Base-by-base conservation (phyloP, 92 coral and sea anemone species). In the Epizoanthus illoricatus region DNA sequence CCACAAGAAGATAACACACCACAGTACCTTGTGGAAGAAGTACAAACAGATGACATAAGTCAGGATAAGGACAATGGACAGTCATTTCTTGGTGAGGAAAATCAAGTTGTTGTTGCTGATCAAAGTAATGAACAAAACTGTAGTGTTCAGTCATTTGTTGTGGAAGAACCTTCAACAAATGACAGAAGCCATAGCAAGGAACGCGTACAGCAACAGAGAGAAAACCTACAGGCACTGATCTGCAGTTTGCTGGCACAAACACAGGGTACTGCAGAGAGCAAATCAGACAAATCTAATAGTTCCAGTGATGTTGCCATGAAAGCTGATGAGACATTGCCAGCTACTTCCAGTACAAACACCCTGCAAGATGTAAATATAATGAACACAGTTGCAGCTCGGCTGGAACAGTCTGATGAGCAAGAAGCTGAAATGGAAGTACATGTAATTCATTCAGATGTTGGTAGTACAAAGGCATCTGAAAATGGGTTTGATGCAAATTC, bases 401-500 rank as follows among this genome's bases (percentile, higher is more conserved):
- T 69, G 52, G 52, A 70, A 28, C 73, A 61, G 59, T 62, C 66
- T 15, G 83, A 61, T 18, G 74, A 62, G 55, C 65, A 70, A 69
- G 42, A 20, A 39, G 78, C 47, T 5, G 70, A 33, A 20, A 74
- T 18, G 5, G 85, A 52, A 45, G 75, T 55, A n/a, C n/a, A n/a
- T n/a, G n/a, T n/a, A 3, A n/a, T 55, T 15, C 75, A 71, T 40
- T 68, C 73, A 33, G 79, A 84, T 20, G 91, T 56, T 16, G 60
- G 73, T 42, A 13, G 73, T 42, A 13, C 72, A 12, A 74, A 71
- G 58, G 62, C 81, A 23, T 61, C 91, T 20, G 92, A 88, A 20
- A 88, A 81, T 65, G 71, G 84, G 12, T 91, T 79, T 85, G 97
- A 93, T 85, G 97, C 97, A 3, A 93, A 93, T 64, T 91, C 97